Percentiles rank a stretch among this genome's conserved stretches.
Evolutionary conservation across 2,113 vertebrate genomes (phyloP).

Genomic region (Pangasianodon gigas): DNA sequence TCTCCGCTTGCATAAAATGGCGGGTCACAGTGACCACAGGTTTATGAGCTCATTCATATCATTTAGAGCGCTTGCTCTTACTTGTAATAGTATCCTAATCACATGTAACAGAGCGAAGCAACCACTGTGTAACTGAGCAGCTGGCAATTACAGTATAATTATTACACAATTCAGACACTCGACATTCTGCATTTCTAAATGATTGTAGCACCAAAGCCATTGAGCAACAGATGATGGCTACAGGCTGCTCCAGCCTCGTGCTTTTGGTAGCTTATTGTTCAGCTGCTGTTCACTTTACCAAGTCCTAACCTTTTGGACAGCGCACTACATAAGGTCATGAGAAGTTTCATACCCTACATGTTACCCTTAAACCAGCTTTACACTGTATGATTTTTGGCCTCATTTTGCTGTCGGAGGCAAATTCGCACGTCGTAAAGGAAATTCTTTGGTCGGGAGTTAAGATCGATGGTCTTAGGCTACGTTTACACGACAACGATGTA

Average conservation of each 20-base stretch:
- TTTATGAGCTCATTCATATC: background rate
- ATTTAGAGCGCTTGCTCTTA: background rate
- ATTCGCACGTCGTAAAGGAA: too few relatives aligned
- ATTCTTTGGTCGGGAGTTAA: too few relatives aligned
- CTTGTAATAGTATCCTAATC: background rate
- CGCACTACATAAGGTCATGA: background rate
- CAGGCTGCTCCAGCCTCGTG: background rate
- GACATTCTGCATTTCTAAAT: background rate
- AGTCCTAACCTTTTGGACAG: background rate
- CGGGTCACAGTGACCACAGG: background rate
- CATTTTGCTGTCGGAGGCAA: too few relatives aligned
- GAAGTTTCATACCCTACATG: background rate
- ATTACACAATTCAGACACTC: background rate
- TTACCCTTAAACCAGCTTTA: background rate
- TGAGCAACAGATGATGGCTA: background rate
- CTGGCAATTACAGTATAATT: background rate
- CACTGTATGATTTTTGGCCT: too few relatives aligned
- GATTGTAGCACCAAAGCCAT: too few relatives aligned
- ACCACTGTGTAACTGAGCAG: background rate
- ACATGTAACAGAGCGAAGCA: background rate
- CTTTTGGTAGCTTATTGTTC: background rate
- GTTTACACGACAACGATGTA: too few relatives aligned
- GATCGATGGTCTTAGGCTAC: too few relatives aligned
- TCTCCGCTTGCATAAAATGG: too few relatives aligned
- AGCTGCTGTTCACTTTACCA: background rate